A percentile compares a stretch with the other conserved stretches of the same genome.
Evolutionary conservation across 2,113 vertebrate genomes (phyloP).

Genomic region (Isichthys henryi): DNA sequence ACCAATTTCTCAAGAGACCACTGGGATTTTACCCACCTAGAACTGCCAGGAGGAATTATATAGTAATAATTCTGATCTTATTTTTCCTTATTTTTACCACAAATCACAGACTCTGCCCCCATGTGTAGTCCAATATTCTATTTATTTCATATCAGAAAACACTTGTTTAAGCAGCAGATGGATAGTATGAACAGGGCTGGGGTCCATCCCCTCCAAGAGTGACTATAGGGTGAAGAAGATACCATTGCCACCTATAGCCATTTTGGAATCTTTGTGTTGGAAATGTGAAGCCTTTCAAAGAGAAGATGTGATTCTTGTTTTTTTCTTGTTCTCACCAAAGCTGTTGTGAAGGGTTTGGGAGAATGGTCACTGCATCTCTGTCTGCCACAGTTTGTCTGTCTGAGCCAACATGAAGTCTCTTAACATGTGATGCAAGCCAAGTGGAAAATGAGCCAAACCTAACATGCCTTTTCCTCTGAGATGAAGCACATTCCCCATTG

Average conservation of each 20-base stretch:
- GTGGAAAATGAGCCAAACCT: constrained; percentile 5
- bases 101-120: neutral
- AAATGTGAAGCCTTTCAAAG: neutral
- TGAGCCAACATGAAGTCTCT: neutral
- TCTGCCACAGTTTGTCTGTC: neutral
- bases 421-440: neutral
- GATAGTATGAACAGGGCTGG: neutral
- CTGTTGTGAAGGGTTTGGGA: neutral
- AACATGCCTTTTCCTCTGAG: neutral
- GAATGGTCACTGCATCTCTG: neutral
- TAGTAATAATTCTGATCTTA: neutral
- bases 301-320: neutral
- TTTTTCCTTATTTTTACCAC: neutral
- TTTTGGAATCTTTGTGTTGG: neutral
- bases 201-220: neutral
- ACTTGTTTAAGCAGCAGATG: neutral
- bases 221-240: neutral
- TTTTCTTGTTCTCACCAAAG: neutral
- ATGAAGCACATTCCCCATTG: neutral
- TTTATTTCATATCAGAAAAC: neutral
- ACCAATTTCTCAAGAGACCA: neutral
- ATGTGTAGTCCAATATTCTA: neutral
- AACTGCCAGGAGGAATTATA: neutral
- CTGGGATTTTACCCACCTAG: neutral
- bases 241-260: neutral